Evolutionary conservation across 2,113 vertebrate genomes (phyloP), one percentile per base, ranked within the genome.

Genomic region (Cottus gobio): DNA sequence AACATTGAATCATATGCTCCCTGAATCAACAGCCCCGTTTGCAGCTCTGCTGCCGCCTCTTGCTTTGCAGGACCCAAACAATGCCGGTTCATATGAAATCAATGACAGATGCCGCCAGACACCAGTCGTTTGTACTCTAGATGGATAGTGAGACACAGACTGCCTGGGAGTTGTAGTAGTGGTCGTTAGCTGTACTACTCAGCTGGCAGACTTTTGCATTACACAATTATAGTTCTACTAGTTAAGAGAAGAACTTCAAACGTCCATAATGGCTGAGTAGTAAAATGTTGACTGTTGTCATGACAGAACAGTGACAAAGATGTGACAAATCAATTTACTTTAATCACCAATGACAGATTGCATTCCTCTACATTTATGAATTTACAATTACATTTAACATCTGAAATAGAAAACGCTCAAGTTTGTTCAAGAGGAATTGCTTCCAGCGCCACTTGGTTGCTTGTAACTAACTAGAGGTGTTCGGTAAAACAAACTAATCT

Each of bases 1-100:
- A 83, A 68, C 85, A 69, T 0, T 83, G 75, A 77, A 83, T 88
- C 80, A 85, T 56, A 85, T 79, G 66, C 71, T 85, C 66, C 56
- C 36, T 28, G 67, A 76, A 82, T 80, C 82, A 89, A 82, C 81
- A 81, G 39, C 48, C 24, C 42, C 16, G 39, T 79, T 68, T 81
- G 79, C 24, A 48, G 22, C 77, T 71, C 62, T 56, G 67, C 52
- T 44, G 58, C 68, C 62, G 36, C 61, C 44, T 75, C 37, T 36
- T 63, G 7, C 36, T 72, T 75, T 75, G 30, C 24, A 48, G 7
- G 44, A 76, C 0, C 34, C 57, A 77, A 30, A 76, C n/a, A 65
- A 30, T 57, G 16, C 54, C 15, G 3, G 28, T 63, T 73, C 4
- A 16, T 48, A 34, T 67, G 58, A 64, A 82, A 79, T 31, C n/a